Evolutionary conservation across 2,113 vertebrate genomes (phyloP), one percentile per base, ranked within the genome.

Genomic region (Zapornia atra): DNA sequence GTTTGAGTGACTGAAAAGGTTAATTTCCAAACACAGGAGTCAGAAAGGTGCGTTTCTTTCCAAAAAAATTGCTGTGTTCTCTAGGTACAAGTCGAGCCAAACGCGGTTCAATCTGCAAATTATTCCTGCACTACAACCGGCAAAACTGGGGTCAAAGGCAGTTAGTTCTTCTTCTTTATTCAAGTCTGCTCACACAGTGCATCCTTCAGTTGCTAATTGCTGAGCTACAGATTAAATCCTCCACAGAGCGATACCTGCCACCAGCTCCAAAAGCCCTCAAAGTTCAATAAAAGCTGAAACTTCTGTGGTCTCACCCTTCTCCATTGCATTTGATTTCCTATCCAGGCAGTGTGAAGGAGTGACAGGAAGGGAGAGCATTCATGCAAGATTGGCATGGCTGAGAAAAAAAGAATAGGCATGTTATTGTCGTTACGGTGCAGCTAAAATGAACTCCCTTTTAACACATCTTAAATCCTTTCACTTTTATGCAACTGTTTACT

Each of bases 391-490:
- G 94, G 83, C 86, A 91, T 31, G 46, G 54, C 34, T 61, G 66
- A 14, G 33, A 50, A 72, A 75, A 75, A 86, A 89, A 73, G 21
- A 90, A 21, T 10, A 71, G 17, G 53, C 57, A 94, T 84, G 50
- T 92, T 95, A 89, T 82, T 96, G 83, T 91, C 96, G 88, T 93
- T 92, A 76, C 36, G 76, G 57, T 31, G 36, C 70, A 89, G 83
- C 34, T 94, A 94, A 92, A 96, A 96, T 89, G 81, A 95, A 65
- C 31, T 95, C 73, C 36, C 70, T 84, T 88, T 92, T 94, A 87
- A 95, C 96, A 97, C 94, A 77, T 96, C 92, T 92, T 96, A 95
- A 95, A 95, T 96, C 83, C 51, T 95, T 94, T 94, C 86, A 82
- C 92, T 89, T 94, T 77, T 66, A 82, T 85, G 44, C 88, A 89